Base-by-base conservation (phyloP, 1,140 invertebrate species). In the Cotesia chilonis region DNA sequence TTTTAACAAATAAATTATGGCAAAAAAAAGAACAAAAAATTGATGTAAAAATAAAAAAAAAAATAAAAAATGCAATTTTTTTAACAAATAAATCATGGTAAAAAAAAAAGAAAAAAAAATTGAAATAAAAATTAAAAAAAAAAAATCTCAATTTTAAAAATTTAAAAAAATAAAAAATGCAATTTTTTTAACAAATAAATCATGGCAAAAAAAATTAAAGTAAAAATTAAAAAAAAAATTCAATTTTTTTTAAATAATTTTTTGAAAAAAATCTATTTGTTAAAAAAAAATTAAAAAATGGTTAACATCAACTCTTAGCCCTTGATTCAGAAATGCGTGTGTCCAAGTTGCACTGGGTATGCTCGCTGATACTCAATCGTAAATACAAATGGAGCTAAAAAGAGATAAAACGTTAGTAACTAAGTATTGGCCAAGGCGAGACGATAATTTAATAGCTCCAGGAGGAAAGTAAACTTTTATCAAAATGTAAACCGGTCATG, bases 401-500 rank as follows among this genome's bases (percentile, higher is more conserved):
- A 47, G 41, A 47, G 41, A 47, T 9, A 47, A 10, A 47, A 41
- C 5, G 38, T 41, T 7, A 47, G 41, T 7, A 47, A 47, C 14
- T 66, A 51, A 14, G 51, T 63, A 65, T 66, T 41, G 41, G 51
- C 57, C 36, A 80, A 74, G 74, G 66, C 66, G 70, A 77, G 73
- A 74, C 75, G 78, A 81, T 82, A 82, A 83, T 82, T 83, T 81
- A 82, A 82, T 83, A 82, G 81, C 79, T 78, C 70, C 73, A 72
- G 65, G 74, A 69, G 71, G 52, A 74, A 76, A 77, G 80, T 79
- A 82, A 82, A 76, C 72, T 77, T 78, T 83, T 84, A 84, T 83
- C 80, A 81, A 81, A 83, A 80, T 79, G 76, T 75, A 79, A 83
- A 85, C 83, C 80, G 81, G 84, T 84, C 78, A 76, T 78, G 55